These are phyloP conservation scores for Tachystola acroxantha DNA, from an alignment of 2,888 invertebrate species.

Conservation along the genomic window DNA sequence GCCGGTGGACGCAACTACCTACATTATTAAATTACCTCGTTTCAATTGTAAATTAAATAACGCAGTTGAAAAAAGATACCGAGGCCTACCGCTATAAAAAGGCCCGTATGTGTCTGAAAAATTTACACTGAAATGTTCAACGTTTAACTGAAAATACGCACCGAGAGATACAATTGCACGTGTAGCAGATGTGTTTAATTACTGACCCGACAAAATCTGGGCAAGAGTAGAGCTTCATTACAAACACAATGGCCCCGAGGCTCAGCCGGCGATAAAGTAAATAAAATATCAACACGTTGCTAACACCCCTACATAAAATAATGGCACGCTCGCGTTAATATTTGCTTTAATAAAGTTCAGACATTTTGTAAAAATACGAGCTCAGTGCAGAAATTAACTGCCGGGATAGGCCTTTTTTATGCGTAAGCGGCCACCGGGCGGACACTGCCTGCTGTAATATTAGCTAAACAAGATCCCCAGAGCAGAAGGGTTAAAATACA, in stretches of 20 bases:
- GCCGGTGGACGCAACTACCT: background rate
- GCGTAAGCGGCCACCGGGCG: slow-evolving; percentile 21
- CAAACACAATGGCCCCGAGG: slow-evolving; percentile 46
- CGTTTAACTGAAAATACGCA: slow-evolving; percentile 39
- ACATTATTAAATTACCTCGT: slow-evolving; percentile 1
- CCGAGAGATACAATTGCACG: slow-evolving; percentile 50
- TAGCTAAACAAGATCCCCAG: slow-evolving; percentile 48
- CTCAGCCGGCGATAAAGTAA: slow-evolving; percentile 55
- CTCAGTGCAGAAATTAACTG: slow-evolving; percentile 55
- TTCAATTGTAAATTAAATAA: slow-evolving; percentile 1
- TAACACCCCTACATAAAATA: slow-evolving; percentile 53
- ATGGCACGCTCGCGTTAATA: slow-evolving; percentile 54
- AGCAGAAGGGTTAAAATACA: slow-evolving; percentile 44
- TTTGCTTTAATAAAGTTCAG: slow-evolving; percentile 62
- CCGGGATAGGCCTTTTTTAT: slow-evolving; percentile 51
- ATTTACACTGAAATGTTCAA: slow-evolving; percentile 39
- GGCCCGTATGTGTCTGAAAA: slow-evolving; percentile 37
- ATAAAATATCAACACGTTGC: slow-evolving; percentile 70
- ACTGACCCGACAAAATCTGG: slow-evolving; percentile 65
- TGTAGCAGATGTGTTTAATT: slow-evolving; percentile 73
- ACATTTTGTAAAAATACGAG: slow-evolving; percentile 56
- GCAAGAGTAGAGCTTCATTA: slow-evolving; percentile 64
- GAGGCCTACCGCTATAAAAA: slow-evolving; percentile 40
- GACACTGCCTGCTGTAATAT: slow-evolving; percentile 40
- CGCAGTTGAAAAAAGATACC: slow-evolving; percentile 21